A percentile compares a stretch with the other conserved stretches of the same genome.
Evolutionary conservation across 1,140 invertebrate genomes (phyloP).

Genomic region (Uloborus diversus): DNA sequence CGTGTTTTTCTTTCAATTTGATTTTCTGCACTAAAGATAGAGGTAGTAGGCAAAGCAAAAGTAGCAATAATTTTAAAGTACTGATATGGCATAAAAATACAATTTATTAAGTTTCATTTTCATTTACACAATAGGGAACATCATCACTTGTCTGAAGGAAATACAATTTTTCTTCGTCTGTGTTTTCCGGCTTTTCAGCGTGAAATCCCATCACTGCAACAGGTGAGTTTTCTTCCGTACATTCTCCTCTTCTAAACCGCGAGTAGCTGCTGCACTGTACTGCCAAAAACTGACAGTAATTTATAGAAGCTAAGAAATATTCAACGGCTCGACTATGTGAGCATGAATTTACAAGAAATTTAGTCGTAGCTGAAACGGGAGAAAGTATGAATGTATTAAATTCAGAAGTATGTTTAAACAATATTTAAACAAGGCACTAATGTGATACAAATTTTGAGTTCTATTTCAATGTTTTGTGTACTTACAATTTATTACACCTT

Average conservation of each 20-base stretch:
- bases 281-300: neutral
- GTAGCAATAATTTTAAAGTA: too few relatives aligned
- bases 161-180: neutral
- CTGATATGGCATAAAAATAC: too few relatives aligned
- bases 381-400: neutral
- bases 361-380: neutral
- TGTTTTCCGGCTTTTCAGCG: neutral
- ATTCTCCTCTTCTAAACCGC: neutral
- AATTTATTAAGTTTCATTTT: too few relatives aligned
- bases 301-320: slow-evolving; percentile 9
- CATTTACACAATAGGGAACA: neutral
- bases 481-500: too few relatives aligned
- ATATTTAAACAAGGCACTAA: neutral
- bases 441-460: neutral
- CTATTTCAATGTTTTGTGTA: slow-evolving; percentile 60
- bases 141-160: slow-evolving; percentile 5
- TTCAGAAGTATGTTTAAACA: neutral
- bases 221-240: neutral
- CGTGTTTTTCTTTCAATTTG: too few relatives aligned
- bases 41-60: too few relatives aligned
- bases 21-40: too few relatives aligned
- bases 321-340: slow-evolving; percentile 1
- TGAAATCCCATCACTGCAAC: slow-evolving; percentile 4
- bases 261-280: slow-evolving; percentile 6
- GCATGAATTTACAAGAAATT: neutral